Evolutionary conservation across 2,888 invertebrate genomes (phyloP).

Genomic region (Nezara viridula): DNA sequence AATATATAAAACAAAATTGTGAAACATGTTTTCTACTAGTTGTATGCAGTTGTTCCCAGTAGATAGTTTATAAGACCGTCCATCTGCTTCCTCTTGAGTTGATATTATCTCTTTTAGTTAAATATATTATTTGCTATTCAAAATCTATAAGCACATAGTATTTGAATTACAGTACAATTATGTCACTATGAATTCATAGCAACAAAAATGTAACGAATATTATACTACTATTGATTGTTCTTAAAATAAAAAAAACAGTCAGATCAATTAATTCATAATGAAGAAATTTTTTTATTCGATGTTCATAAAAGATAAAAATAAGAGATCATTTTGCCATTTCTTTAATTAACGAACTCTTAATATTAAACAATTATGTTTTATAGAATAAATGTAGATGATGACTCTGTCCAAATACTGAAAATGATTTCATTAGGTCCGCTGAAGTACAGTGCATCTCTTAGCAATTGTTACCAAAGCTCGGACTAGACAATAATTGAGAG

Average conservation of each 20-base stretch:
- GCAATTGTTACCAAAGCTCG: too few relatives aligned
- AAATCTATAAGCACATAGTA: not conserved
- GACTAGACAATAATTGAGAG: too few relatives aligned
- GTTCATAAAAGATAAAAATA: not conserved
- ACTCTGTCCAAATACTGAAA: too few relatives aligned
- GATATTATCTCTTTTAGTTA: not conserved
- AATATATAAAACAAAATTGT: conserved; percentile 44
- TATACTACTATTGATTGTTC: not conserved
- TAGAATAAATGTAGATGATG: not conserved
- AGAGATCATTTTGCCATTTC: not conserved
- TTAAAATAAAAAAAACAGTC: not conserved
- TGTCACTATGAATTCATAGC: conserved; percentile 8
- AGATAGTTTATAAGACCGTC: conserved; percentile 52
- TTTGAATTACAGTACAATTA: conserved; percentile 8
- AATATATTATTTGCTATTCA: conserved; percentile 4
- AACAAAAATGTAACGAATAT: conserved; percentile 7
- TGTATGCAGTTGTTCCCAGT: conserved; percentile 32
- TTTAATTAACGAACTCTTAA: not conserved
- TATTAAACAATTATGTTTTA: not conserved
- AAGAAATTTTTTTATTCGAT: not conserved
- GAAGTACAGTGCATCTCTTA: too few relatives aligned
- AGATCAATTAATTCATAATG: not conserved
- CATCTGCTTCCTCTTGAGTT: conserved; percentile 14
- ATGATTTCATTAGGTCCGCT: too few relatives aligned
- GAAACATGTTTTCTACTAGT: conserved; percentile 4